Base-by-base conservation (phyloP, 2,797 vertebrate genomes). In the Dicrostonyx torquatus region DNA sequence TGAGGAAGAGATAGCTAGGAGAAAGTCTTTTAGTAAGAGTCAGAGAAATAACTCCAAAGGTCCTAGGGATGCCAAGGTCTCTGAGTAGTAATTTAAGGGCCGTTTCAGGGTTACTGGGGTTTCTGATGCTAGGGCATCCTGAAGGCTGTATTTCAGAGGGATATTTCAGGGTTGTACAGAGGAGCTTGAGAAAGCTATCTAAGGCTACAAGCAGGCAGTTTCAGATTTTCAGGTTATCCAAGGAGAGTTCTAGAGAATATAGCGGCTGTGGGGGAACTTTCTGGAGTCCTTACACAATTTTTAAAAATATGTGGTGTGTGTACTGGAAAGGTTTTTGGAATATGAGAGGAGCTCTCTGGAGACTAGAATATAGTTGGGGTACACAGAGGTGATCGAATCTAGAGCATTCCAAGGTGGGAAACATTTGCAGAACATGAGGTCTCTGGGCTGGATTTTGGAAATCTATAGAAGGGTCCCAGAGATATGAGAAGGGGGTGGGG, bases 11-110 rank as follows among this genome's bases (percentile, higher is more conserved):
- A 58, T 22, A 62, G 29, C 86, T 48, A 93, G 13, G 40, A 92
- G n/a, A 92, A 94, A 92, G 66, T 60, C 90, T 94, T 45, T 84
- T 34, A 79, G 55, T 68, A 87, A 89, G 58, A 37, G 29, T 86
- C 55, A 45, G 14, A 82, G 72, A 29, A 75, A 55, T n/a, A 75
- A 93, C 13, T 93, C 66, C 87, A 60, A 62, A 73, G 58, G 58
- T 22, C 50, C n/a, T 34, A 24, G 48, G 29, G 20, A 24, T 87
- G 20, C 40, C 53, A 75, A 45, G 22, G 75, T 82, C 29, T 85
- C 37, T 82, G 34, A 58, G 18, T 88, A 29, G 37, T 50, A 90
- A 70, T 72, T 78, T 29, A 53, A 84, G n/a, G 50, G 55, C 17
- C 48, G 73, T 15, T n/a, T 89, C 9, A 80, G 64, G 48, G 12